Percentiles rank a stretch among this genome's conserved stretches.
Evolutionary conservation across 2,113 vertebrate species (phyloP).

Genomic region (Poeciliopsis occidentalis): DNA sequence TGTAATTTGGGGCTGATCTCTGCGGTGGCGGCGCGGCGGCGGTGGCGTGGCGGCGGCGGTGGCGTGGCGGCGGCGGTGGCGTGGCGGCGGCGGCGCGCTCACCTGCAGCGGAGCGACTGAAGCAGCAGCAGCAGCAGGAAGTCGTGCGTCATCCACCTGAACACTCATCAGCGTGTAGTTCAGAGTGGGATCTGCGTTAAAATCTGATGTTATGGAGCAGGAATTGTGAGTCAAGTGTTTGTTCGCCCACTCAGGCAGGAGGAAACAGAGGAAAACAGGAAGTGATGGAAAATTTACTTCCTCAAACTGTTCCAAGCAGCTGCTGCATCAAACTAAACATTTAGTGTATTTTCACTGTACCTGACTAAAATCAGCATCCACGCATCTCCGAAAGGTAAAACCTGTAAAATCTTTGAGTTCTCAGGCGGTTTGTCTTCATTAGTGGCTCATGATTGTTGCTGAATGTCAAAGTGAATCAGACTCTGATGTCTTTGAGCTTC

Average conservation of each 20-base stretch:
- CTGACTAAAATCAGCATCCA: no score
- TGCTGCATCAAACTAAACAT: not conserved
- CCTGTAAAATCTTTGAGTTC: not conserved
- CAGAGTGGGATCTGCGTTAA: not conserved
- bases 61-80: no score
- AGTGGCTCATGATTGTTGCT: no score
- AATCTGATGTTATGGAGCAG: not conserved
- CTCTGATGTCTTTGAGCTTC: no score
- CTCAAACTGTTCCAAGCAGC: not conserved
- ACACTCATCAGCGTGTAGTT: not conserved
- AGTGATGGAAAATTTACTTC: not conserved
- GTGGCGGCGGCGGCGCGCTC: not conserved
- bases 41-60: no score
- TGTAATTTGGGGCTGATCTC: conserved; percentile 51
- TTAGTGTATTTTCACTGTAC: not conserved
- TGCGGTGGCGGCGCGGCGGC: not conserved
- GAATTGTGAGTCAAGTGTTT: conserved; percentile 33
- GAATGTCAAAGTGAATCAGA: no score
- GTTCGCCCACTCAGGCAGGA: conserved; percentile 16
- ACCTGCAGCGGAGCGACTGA: not conserved
- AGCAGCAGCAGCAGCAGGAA: not conserved
- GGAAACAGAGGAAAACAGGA: not conserved
- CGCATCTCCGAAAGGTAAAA: not conserved
- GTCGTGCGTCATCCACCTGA: conserved; percentile 1
- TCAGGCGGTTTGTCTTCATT: not conserved